Base-by-base conservation (phyloP, 2,113 vertebrate genomes). In the Poicephalus gulielmi region DNA sequence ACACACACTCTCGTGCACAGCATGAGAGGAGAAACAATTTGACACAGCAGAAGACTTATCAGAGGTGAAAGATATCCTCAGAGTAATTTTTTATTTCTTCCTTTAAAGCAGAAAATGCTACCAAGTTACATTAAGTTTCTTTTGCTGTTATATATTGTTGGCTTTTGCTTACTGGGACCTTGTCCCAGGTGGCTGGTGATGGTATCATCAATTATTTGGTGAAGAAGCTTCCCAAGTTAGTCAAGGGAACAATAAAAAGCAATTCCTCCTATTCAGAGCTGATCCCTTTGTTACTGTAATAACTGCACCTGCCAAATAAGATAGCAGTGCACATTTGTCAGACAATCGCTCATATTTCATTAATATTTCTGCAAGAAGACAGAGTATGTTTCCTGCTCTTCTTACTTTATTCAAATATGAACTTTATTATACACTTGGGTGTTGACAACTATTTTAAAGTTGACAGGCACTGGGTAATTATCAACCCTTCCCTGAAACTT, bases 221-320 rank as follows among this genome's bases (percentile, higher is more conserved):
- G n/a, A 95, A 95, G 92, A 94, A 96, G 83, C 92, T 82, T 95
- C 92, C 91, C 52, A 96, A 96, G 91, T 96, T 94, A 89, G 94
- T 89, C 92, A 94, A 92, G 94, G 95, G 92, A 95, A 94, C 92
- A 94, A 96, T 94, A 96, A 94, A 97, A 95, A 94, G 91, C 91
- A 94, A 96, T 95, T 95, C 96, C 62, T 93, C 60, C 94, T 91
- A 94, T 97, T 96, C 92, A 92, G 74, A 89, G 92, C 70, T 87
- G 92, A 94, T 94, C 91, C 88, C 88, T 96, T 96, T 96, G 96
- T 95, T 92, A 94, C 74, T 91, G 77, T 89, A 95, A 96, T 94
- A 96, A 94, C 91, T 89, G 94, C 88, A 97, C 92, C 96, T 97
- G 96, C 95, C 95, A 94, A 95, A 94, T 67, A 92, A 96, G 95